Base-by-base conservation (phyloP, 2,888 invertebrate genomes). In the Tetanocera ferruginea region DNA sequence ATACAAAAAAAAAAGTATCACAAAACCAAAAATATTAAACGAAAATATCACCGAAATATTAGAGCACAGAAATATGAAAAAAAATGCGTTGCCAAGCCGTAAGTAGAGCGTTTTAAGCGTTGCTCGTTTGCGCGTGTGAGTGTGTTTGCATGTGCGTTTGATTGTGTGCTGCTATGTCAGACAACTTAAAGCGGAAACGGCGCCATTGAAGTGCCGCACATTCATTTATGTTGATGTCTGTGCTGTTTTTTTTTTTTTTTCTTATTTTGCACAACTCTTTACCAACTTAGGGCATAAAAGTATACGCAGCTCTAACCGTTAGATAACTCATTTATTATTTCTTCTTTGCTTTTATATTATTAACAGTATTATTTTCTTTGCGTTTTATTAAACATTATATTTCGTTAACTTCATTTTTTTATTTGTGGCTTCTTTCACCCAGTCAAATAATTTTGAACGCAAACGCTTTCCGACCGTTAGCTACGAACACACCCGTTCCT, bases 401-500 rank as follows among this genome's bases (percentile, higher is more conserved):
- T n/a, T 19, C 23, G 55, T 55, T 55, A 1, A 55, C 1, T 19
- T 9, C 5, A 52, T 17, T 55, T 31, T n/a, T n/a, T n/a, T n/a
- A n/a, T n/a, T 31, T 31, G 64, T 11, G 43, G 43, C 43, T 43
- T 43, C 11, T 43, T 43, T 43, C 6, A 43, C 1, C 6, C 43
- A 43, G 43, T 64, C 31, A 49, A 69, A n/a, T 49, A 69, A 25
- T 49, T 51, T 43, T 43, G 11, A 52, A 69, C 25, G 49, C 51
- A 67, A 37, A 34, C 49, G 17, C 31, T 23, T 23, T 14, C 51
- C 69, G 69, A 69, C 28, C 69, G 51, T 25, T 51, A 17, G 25
- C n/a, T 69, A 19, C 43, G 51, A 77, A 77, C 71, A 75, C 71
- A 79, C 79, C 71, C 76, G 71, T 77, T 66, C 70, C 75, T 67